Conservation (phyloP, 2,797 vertebrate species). For the Jordanella pulchra region DNA sequence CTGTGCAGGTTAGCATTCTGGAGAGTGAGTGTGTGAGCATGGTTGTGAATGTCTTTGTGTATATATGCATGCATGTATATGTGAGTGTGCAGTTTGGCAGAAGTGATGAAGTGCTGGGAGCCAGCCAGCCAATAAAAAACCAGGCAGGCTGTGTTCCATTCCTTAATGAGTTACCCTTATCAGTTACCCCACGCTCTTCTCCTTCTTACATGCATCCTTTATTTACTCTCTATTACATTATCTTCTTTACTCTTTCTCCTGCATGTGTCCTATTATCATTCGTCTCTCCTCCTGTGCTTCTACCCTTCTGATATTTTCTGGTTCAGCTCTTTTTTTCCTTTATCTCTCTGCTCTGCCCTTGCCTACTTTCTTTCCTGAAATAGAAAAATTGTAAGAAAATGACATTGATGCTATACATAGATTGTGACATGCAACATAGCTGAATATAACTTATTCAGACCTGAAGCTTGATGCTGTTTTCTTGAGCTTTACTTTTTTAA, state of each 20-base stretch:
- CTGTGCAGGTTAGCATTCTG: background rate
- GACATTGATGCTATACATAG: conserved; percentile 38
- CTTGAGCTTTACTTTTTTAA: conserved; percentile 6
- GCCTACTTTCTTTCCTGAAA: conserved; percentile 14
- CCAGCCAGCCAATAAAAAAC: conserved; percentile 67
- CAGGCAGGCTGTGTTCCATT: conserved; percentile 62
- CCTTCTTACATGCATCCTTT: conserved; percentile 60
- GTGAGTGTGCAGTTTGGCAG: conserved; percentile 32
- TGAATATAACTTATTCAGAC: conserved; percentile 29
- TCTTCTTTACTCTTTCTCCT: conserved; percentile 42
- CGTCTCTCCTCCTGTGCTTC: conserved; percentile 39
- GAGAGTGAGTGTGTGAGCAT: conserved; percentile 3
- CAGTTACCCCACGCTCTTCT: conserved; percentile 46
- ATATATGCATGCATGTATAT: background rate
- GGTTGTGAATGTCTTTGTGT: conserved; percentile 3
- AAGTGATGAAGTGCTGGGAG: conserved; percentile 68
- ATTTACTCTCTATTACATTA: conserved; percentile 60
- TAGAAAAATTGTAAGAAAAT: conserved; percentile 23
- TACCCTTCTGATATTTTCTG: conserved; percentile 44
- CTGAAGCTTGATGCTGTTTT: conserved; percentile 14
- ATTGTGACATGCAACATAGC: conserved; percentile 22
- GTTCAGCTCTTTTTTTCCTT: conserved; percentile 29
- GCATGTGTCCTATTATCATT: conserved; percentile 57
- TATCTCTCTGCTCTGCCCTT: conserved; percentile 31
- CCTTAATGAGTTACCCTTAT: conserved; percentile 72